A percentile compares a stretch with the other conserved stretches of the same genome.
phyloP scores from a whole-genome alignment of 92 coral and sea anemone genomes.

The Phymanthus crucifer region DNA sequence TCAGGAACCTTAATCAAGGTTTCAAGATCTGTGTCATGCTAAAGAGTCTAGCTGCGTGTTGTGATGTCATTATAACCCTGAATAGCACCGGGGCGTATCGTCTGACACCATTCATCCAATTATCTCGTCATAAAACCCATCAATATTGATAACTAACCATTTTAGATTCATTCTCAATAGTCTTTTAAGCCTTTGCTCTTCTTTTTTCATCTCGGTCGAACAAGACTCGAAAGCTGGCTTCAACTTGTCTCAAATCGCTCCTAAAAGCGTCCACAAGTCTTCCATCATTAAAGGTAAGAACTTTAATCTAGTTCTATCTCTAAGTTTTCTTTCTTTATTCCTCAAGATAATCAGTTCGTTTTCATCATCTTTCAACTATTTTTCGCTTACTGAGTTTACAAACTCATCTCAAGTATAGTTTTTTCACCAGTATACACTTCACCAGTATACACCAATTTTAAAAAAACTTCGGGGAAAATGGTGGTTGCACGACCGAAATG shows the following conservation, averaged over 20 bases:
- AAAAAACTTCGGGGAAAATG: no score
- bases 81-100: background rate
- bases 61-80: background rate
- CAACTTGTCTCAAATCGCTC: background rate
- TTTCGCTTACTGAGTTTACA: no score
- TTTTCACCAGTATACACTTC: no score
- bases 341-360: no score
- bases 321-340: no score
- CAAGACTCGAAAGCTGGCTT: background rate
- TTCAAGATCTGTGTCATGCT: constrained; percentile 5
- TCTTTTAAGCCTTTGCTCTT: background rate
- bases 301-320: background rate
- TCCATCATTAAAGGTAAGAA: background rate
- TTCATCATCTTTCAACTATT: no score
- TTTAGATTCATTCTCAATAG: background rate
- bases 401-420: no score
- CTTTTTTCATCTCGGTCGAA: background rate
- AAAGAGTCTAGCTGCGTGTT: background rate
- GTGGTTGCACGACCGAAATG: no score
- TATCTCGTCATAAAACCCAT: background rate
- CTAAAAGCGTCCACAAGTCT: background rate
- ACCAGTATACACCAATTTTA: no score
- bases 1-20: background rate
- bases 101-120: background rate
- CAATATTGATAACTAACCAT: background rate